phyloP scores from a whole-genome alignment of 2,888 invertebrate species.

The Galerucella nymphaeae region DNA sequence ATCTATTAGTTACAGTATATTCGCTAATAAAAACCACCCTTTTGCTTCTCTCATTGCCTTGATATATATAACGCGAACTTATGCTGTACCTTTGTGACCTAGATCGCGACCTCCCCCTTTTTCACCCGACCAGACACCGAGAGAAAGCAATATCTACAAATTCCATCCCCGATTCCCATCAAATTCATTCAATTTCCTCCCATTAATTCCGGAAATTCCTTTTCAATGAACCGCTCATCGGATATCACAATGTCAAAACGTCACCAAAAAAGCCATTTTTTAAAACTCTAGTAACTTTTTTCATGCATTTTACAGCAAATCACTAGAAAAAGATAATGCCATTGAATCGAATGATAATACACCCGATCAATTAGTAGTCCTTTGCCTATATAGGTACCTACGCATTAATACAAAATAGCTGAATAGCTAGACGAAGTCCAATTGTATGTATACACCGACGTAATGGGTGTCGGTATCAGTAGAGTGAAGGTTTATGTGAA shows the following conservation, averaged over 20 bases:
- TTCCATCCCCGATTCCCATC: slow-evolving; percentile 29
- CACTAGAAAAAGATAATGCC: neutral
- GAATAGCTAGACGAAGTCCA: neutral
- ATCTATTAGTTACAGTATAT: neutral
- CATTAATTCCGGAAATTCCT: slow-evolving; percentile 34
- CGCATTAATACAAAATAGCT: neutral
- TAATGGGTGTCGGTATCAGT: slow-evolving; percentile 2
- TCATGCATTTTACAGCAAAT: too few species aligned
- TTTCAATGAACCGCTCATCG: slow-evolving; percentile 33
- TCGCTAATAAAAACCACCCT: neutral
- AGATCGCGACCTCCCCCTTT: neutral
- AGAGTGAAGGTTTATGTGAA: neutral
- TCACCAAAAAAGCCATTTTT: slow-evolving; percentile 42
- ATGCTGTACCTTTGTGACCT: slow-evolving; percentile 20
- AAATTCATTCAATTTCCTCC: slow-evolving; percentile 37
- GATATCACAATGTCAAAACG: slow-evolving; percentile 34
- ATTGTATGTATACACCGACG: neutral
- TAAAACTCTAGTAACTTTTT: too few species aligned
- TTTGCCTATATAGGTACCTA: neutral
- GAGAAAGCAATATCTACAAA: slow-evolving; percentile 14
- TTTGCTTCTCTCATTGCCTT: neutral
- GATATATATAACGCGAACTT: too few species aligned
- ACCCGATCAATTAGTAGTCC: neutral
- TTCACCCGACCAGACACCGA: neutral
- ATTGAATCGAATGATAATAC: neutral